Percentiles rank a stretch among this genome's conserved stretches.
Conservation (phyloP, 2,113 vertebrate species). For the Axis porcinus region DNA sequence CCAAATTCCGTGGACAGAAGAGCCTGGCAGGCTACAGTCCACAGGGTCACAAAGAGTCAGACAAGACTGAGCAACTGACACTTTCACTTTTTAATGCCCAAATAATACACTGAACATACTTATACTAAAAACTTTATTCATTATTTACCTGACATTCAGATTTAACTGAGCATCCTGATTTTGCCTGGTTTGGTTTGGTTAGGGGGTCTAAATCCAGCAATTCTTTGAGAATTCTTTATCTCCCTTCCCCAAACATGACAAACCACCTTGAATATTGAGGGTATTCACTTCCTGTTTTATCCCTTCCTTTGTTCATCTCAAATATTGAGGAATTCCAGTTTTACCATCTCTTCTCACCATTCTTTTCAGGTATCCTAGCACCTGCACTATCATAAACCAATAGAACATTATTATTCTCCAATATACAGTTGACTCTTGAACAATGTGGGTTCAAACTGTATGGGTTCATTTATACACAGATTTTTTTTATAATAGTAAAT, state of each 20-base stretch:
- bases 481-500: not conserved
- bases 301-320: not conserved
- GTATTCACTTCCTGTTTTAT: not conserved
- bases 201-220: not conserved
- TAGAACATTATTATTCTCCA: not conserved
- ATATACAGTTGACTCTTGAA: not conserved
- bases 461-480: not conserved
- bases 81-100: not conserved
- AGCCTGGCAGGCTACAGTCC: not conserved
- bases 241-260: not conserved
- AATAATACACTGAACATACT: not conserved
- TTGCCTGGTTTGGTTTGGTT: not conserved
- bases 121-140: not conserved
- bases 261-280: not conserved
- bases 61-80: not conserved
- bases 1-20: not conserved
- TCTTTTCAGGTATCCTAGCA: not conserved
- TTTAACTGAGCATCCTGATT: not conserved
- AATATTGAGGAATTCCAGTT: not conserved
- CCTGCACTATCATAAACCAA: not conserved
- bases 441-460: not conserved
- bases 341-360: not conserved
- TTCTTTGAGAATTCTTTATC: not conserved
- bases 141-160: not conserved
- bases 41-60: not conserved